phyloP scores from a whole-genome alignment of 2,888 invertebrate species.

The Drosophila monieri region DNA sequence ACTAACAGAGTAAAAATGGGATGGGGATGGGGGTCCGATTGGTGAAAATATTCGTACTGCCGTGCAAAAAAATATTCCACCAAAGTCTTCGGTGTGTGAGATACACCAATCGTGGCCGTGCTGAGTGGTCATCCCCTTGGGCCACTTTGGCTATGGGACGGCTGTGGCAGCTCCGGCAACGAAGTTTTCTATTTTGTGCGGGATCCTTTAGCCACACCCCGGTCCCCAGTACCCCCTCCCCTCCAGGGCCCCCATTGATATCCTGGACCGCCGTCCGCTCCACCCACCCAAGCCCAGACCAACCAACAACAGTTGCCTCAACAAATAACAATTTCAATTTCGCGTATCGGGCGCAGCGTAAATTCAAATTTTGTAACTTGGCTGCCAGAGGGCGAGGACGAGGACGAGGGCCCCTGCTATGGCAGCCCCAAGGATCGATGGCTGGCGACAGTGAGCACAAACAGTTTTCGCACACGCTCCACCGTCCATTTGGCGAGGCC shows the following conservation, averaged over 20 bases:
- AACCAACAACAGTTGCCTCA: conserved; percentile 26
- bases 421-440: conserved; percentile 33
- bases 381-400: conserved; percentile 23
- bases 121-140: conserved; percentile 43
- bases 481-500: conserved; percentile 10
- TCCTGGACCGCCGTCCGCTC: neutral
- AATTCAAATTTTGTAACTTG: conserved; percentile 69
- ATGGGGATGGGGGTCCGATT: neutral
- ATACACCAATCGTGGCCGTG: conserved; percentile 37
- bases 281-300: neutral
- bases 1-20: conserved; percentile 24
- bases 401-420: too few relatives aligned
- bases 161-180: conserved; percentile 20
- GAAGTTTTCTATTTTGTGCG: conserved; percentile 29
- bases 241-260: neutral
- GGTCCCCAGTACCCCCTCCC: neutral
- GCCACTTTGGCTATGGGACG: conserved; percentile 14
- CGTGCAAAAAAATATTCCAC: conserved; percentile 22
- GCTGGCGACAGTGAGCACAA: conserved; percentile 51
- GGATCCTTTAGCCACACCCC: conserved; percentile 6
- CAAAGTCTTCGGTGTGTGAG: conserved; percentile 36
- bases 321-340: conserved; percentile 78
- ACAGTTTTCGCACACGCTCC: conserved; percentile 47
- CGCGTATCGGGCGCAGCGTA: conserved; percentile 65
- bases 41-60: conserved; percentile 10